These are phyloP conservation scores for Oncorhynchus nerka DNA, from an alignment of 2,113 vertebrate species.

Conservation along the genomic window DNA sequence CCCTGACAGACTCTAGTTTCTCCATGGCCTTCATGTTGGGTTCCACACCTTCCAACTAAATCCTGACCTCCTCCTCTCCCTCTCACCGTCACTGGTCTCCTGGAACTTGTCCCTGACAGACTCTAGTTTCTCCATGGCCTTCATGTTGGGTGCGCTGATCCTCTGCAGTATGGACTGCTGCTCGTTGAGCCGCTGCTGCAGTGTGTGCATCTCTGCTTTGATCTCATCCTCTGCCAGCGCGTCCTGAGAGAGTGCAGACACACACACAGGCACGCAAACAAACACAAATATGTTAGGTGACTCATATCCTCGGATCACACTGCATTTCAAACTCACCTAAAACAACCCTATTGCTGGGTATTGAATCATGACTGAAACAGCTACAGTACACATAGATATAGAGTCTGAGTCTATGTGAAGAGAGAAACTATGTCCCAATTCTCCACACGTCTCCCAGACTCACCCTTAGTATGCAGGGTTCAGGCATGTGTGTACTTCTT, in stretches of 20 bases:
- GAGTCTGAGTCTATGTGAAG: neutral
- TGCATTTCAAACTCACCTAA: neutral
- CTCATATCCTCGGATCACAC: neutral
- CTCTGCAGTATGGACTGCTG: slow-evolving; percentile 93
- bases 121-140: slow-evolving; percentile 96
- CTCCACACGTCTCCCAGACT: too few species aligned
- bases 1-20: slow-evolving; percentile 92
- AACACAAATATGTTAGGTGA: neutral
- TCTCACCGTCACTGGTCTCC: slow-evolving; percentile 88
- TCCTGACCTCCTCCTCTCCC: slow-evolving; percentile 68
- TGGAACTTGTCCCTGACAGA: slow-evolving; percentile 94
- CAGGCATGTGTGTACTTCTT: neutral
- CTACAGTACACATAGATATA: neutral
- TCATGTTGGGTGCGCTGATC: slow-evolving; percentile 95
- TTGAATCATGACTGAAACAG: neutral
- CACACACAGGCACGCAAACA: neutral
- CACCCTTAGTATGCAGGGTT: too few species aligned
- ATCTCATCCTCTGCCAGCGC: slow-evolving; percentile 87
- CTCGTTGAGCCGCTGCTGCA: slow-evolving; percentile 92
- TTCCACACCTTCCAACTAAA: slow-evolving; percentile 82
- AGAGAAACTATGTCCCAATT: too few species aligned
- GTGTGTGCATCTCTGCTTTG: slow-evolving; percentile 85
- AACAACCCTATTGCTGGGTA: neutral
- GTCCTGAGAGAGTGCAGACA: slow-evolving; percentile 65
- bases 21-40: slow-evolving; percentile 98